Base-by-base conservation (phyloP, 2,888 invertebrate genomes). In the Leucophenga maculata region DNA sequence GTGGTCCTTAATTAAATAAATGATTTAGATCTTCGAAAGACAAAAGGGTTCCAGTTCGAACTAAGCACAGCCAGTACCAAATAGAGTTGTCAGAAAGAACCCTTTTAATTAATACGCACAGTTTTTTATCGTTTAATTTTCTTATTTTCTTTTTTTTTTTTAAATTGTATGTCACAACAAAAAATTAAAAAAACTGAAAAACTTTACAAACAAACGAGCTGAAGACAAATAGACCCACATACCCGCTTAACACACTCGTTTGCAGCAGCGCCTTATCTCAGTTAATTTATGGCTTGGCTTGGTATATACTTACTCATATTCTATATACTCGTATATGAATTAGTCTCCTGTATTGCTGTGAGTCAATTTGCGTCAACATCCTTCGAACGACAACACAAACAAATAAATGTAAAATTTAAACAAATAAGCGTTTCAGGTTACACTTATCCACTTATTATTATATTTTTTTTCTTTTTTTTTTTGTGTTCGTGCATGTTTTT, bases 371-470 rank as follows among this genome's bases (percentile, higher is more conserved):
- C 52, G 62, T 46, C 48, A 48, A 44, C 52, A 65, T 65, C 52
- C 52, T 65, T 31, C 32, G 31, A 55, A 9, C 52, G 18, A 64
- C 48, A 64, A 64, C 18, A 59, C 32, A 32, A 50, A 50, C 14
- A 50, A 50, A 50, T 18, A 50, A 50, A 50, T n/a, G 18, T 50
- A 18, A 48, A 16, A 22, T 64, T 46, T 46, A 22, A 39, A 64
- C 62, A 64, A 64, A 64, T 64, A 64, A 46, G 46, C 20, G 62
- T 48, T 22, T 64, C 62, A n/a, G 26, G 26, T 64, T 64, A 26
- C 62, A 46, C 31, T 57, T 9, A 55, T 9, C 26, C 11, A 57
- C 57, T 50, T 50, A 16, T 16, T 50, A 16, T 16, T 8, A 13
- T 48, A 3, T 48, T n/a, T 48, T 4, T 13, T 48, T 48, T 48